Conservation (phyloP, 2,888 invertebrate genomes). For the Epiblema foenella region DNA sequence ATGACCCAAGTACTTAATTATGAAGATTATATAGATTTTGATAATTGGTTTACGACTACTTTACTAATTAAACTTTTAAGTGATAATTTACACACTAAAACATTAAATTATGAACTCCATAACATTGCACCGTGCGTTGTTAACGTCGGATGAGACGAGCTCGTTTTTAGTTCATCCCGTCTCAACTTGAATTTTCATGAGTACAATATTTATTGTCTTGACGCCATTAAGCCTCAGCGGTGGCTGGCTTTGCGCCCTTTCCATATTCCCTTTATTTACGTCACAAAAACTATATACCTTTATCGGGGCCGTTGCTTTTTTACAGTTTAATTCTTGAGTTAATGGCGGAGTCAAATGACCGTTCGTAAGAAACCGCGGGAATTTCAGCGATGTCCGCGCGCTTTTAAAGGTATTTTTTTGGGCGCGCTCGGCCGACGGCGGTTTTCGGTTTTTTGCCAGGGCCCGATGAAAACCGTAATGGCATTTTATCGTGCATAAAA, state of each 20-base stretch:
- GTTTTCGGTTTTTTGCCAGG: slow-evolving; percentile 76
- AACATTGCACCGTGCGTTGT: slow-evolving; percentile 32
- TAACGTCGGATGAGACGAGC: slow-evolving; percentile 27
- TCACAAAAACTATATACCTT: slow-evolving; percentile 78
- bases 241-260: slow-evolving; percentile 64
- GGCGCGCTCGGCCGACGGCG: slow-evolving; percentile 74
- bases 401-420: slow-evolving; percentile 80
- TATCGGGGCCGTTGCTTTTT: slow-evolving; percentile 78
- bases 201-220: slow-evolving; percentile 75
- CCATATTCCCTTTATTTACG: slow-evolving; percentile 72
- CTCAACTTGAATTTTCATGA: slow-evolving; percentile 78
- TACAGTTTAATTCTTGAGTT: slow-evolving; percentile 81
- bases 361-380: slow-evolving; percentile 80
- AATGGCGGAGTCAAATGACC: slow-evolving; percentile 83
- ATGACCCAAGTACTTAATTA: too few relatives aligned
- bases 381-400: slow-evolving; percentile 81
- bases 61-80: background rate
- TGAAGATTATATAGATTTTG: too few relatives aligned
- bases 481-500: slow-evolving; percentile 85
- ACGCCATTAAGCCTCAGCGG: slow-evolving; percentile 63
- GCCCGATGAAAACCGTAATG: slow-evolving; percentile 83
- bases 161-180: slow-evolving; percentile 57
- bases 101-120: slow-evolving; percentile 24
- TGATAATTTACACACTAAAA: slow-evolving; percentile 12
- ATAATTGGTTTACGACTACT: background rate